phyloP scores from a whole-genome alignment of 2,113 vertebrate species.

The Bos indicus region DNA sequence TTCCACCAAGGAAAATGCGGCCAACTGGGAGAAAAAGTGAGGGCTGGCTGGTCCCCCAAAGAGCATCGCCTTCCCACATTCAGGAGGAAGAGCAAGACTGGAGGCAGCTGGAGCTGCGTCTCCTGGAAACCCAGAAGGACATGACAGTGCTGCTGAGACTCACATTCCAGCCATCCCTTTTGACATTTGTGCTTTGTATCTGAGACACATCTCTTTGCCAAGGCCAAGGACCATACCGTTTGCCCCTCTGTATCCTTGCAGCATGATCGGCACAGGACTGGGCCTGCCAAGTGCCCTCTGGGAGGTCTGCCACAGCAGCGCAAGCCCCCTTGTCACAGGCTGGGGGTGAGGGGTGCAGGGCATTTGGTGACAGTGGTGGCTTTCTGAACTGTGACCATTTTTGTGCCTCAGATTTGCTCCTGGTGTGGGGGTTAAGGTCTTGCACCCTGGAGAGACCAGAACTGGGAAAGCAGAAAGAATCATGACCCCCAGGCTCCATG shows the following conservation, averaged over 20 bases:
- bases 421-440: not conserved
- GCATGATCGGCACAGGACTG: not conserved
- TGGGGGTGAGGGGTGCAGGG: accelerated
- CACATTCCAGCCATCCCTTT: not conserved
- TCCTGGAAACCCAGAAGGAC: not conserved
- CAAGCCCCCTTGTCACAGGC: not conserved
- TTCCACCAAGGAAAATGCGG: not conserved
- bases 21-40: not conserved
- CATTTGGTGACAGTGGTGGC: not conserved
- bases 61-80: not conserved
- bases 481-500: no score
- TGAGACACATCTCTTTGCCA: not conserved
- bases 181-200: not conserved
- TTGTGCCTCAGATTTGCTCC: not conserved
- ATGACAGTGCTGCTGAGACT: accelerated
- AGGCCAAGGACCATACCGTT: not conserved
- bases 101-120: not conserved
- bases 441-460: not conserved
- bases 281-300: not conserved
- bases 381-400: not conserved
- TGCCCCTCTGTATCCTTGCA: not conserved
- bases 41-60: not conserved
- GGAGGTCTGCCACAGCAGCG: not conserved
- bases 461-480: not conserved
- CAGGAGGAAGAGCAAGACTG: not conserved